Conservation (phyloP, 2,888 invertebrate species). For the Drosophila crucigera region DNA sequence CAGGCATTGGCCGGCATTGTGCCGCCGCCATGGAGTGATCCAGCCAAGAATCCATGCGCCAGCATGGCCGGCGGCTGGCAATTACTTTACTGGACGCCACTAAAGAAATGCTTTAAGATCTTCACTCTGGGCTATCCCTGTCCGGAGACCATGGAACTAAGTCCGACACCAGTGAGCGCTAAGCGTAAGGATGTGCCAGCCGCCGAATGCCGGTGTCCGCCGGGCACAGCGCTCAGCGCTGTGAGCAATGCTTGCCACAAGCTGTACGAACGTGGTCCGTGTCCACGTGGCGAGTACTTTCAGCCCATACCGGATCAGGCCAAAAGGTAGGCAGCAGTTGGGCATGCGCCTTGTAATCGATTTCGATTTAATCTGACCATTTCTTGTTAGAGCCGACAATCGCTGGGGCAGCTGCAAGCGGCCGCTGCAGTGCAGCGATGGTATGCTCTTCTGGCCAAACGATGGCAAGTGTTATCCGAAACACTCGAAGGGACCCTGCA, state of each 20-base stretch:
- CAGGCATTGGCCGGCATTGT: constrained; percentile 86
- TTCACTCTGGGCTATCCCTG: constrained; percentile 94
- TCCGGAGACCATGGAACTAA: constrained; percentile 93
- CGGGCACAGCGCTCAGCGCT: constrained; percentile 90
- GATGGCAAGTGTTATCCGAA: constrained; percentile 91
- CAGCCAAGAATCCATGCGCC: constrained; percentile 92
- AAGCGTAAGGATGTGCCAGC: constrained; percentile 86
- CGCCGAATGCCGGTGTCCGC: constrained; percentile 94
- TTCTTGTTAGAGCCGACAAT: constrained; percentile 67
- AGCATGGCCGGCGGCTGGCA: constrained; percentile 93
- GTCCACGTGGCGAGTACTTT: constrained; percentile 90
- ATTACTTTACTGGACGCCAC: constrained; percentile 92
- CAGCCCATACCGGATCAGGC: constrained; percentile 87
- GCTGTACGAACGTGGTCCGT: constrained; percentile 91
- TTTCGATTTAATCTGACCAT: not conserved
- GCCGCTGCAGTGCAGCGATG: constrained; percentile 88
- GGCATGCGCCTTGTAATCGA: not conserved
- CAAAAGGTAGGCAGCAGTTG: constrained; percentile 58
- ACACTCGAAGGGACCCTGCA: constrained; percentile 91
- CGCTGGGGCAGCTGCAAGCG: constrained; percentile 91
- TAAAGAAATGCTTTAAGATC: constrained; percentile 94
- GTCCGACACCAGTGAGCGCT: constrained; percentile 86
- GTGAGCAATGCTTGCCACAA: constrained; percentile 90
- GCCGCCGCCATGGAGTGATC: constrained; percentile 95
- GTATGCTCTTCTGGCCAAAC: constrained; percentile 91